phyloP scores from a whole-genome alignment of 2,888 invertebrate genomes.

The Limnephilus auricula region DNA sequence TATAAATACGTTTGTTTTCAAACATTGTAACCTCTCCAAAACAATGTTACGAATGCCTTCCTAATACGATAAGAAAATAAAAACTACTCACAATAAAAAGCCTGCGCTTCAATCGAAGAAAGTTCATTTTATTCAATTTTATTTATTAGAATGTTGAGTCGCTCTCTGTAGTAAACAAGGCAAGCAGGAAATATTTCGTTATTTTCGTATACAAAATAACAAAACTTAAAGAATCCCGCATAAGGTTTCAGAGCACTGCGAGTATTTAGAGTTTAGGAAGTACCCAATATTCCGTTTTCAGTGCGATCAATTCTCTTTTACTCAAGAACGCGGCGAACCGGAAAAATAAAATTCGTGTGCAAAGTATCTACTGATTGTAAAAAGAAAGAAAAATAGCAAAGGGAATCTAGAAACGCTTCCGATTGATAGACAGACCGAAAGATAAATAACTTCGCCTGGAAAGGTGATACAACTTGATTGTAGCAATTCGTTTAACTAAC shows the following conservation, averaged over 20 bases:
- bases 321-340: slow-evolving; percentile 7
- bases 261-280: neutral
- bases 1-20: neutral
- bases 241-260: neutral
- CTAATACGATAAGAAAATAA: too few relatives aligned
- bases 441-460: slow-evolving; percentile 58
- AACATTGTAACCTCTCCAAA: neutral
- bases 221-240: neutral
- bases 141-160: neutral
- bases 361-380: slow-evolving; percentile 23
- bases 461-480: slow-evolving; percentile 53
- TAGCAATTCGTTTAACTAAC: slow-evolving; percentile 50
- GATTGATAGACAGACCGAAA: slow-evolving; percentile 50
- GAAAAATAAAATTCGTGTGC: slow-evolving; percentile 25
- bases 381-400: slow-evolving; percentile 18
- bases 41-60: too few relatives aligned
- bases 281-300: neutral
- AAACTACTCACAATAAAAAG: neutral
- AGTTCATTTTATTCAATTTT: neutral
- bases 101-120: neutral
- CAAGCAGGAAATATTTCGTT: neutral
- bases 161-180: neutral
- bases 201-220: neutral
- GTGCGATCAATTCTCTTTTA: slow-evolving; percentile 3
- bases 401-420: slow-evolving; percentile 19